Evolutionary conservation across 2,113 vertebrate species (phyloP).

Genomic region (Heliornis fulica): DNA sequence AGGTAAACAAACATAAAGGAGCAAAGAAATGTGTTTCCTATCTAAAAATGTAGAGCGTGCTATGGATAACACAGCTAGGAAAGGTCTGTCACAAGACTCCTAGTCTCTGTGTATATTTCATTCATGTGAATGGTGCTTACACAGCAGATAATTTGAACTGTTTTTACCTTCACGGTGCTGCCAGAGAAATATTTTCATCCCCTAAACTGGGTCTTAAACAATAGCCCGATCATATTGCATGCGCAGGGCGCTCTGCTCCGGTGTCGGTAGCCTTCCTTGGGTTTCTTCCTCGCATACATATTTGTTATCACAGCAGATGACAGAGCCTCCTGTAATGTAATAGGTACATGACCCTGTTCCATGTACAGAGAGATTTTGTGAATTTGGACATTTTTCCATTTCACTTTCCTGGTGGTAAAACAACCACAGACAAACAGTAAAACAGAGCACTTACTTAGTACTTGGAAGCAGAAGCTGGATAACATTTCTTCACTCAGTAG

Average conservation of each 20-base stretch:
- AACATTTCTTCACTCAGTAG: not conserved
- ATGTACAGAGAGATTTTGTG: not conserved
- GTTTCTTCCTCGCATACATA: not conserved
- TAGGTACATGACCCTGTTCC: not conserved
- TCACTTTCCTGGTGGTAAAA: not conserved
- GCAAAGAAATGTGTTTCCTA: constrained; percentile 5
- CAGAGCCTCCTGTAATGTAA: not conserved
- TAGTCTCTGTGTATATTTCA: constrained; percentile 10
- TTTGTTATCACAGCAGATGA: not conserved
- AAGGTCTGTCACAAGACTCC: not conserved
- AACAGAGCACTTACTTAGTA: not conserved
- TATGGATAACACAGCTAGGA: not conserved
- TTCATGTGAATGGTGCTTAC: constrained; percentile 26
- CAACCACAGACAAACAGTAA: not conserved
- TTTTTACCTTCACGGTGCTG: not conserved
- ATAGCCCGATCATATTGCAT: not conserved
- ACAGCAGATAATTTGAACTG: constrained; percentile 38
- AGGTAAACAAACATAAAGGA: constrained; percentile 22
- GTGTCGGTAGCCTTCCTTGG: not conserved
- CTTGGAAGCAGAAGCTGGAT: not conserved
- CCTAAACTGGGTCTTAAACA: not conserved
- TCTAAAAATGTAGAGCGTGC: not conserved
- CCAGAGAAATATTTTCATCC: constrained; percentile 14
- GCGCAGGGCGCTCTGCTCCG: not conserved
- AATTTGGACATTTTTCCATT: not conserved